phyloP scores from a whole-genome alignment of 2,797 vertebrate genomes.

The Tauraco hartlaubi region DNA sequence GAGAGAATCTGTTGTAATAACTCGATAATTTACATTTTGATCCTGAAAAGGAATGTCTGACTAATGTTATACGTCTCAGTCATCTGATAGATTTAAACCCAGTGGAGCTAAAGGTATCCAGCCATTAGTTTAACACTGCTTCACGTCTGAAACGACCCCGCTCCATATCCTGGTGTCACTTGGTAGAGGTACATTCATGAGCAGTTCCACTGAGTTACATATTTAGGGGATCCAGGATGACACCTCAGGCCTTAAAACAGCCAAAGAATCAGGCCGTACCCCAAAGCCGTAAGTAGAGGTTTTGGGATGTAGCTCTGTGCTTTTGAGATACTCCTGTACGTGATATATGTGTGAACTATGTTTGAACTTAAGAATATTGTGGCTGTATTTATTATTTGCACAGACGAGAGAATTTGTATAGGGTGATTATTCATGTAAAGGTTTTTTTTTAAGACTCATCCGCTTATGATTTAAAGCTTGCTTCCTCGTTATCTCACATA shows the following conservation, averaged over 20 bases:
- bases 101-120: neutral
- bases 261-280: neutral
- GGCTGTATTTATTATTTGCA: neutral
- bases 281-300: neutral
- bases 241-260: neutral
- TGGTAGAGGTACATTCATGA: accelerated
- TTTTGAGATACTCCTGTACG: neutral
- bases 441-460: neutral
- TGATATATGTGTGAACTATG: neutral
- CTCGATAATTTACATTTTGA: neutral
- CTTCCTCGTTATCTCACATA: neutral
- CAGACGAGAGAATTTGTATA: neutral
- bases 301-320: neutral
- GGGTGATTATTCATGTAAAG: neutral
- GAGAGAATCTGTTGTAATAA: neutral
- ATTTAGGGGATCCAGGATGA: neutral
- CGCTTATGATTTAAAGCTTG: neutral
- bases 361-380: neutral
- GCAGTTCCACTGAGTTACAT: accelerated
- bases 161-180: neutral
- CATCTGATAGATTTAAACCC: neutral
- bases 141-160: neutral
- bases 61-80: neutral
- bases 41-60: neutral
- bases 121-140: neutral